Conservation (phyloP, 2,113 vertebrate genomes). For the Motacilla tschutschensis region DNA sequence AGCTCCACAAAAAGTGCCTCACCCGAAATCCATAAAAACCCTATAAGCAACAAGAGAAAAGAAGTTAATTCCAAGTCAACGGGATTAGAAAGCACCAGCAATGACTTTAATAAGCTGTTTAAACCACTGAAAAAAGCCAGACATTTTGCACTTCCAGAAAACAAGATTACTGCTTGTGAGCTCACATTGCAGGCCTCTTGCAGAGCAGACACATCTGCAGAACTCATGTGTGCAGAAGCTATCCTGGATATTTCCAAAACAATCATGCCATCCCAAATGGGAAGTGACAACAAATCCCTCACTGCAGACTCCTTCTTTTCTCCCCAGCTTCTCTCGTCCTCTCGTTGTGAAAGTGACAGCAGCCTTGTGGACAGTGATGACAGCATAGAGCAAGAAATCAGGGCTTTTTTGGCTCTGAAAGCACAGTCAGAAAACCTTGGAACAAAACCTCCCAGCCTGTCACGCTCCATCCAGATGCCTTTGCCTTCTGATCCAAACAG, state of each 20-base stretch:
- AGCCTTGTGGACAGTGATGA: constrained; percentile 91
- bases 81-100: neutral
- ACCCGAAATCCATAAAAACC: constrained; percentile 54
- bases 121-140: constrained; percentile 53
- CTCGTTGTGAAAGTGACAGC: constrained; percentile 70
- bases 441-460: constrained; percentile 7
- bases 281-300: constrained; percentile 20
- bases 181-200: neutral
- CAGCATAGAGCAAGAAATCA: constrained; percentile 93
- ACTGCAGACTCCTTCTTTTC: constrained; percentile 16
- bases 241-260: constrained; percentile 96
- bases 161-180: neutral
- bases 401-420: constrained; percentile 88
- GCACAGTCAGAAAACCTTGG: constrained; percentile 77
- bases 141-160: neutral
- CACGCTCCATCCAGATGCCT: neutral
- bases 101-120: neutral
- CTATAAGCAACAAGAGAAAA: constrained; percentile 66
- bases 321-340: neutral
- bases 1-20: constrained; percentile 59
- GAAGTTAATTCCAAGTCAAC: constrained; percentile 34
- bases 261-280: constrained; percentile 80
- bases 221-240: constrained; percentile 94
- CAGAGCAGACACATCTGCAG: constrained; percentile 84
- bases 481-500: neutral